Conservation (phyloP, 2,113 vertebrate species). For the Empidonax alnorum region DNA sequence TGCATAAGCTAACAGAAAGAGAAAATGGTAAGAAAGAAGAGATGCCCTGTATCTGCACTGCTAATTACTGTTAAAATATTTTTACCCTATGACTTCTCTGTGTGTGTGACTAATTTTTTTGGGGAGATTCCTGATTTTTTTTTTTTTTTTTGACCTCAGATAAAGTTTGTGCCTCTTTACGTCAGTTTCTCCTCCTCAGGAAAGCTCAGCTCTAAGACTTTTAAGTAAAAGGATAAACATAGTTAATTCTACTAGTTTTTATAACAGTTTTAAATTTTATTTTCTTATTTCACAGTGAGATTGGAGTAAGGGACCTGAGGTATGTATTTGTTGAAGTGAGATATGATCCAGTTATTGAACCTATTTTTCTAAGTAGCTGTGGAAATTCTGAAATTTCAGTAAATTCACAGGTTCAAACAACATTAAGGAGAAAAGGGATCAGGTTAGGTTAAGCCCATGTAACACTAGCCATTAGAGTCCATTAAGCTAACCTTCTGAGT, state of each 20-base stretch:
- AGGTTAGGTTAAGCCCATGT: background rate
- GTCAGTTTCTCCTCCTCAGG: background rate
- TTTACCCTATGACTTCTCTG: background rate
- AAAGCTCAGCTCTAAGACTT: background rate
- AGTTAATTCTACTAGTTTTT: background rate
- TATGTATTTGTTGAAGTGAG: background rate
- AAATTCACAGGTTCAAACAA: background rate
- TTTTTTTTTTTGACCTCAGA: background rate
- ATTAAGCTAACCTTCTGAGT: background rate
- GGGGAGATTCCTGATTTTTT: background rate
- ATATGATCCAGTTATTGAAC: background rate
- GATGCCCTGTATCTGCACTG: background rate
- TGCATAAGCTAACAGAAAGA: background rate
- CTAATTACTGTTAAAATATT: background rate
- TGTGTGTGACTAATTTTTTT: background rate
- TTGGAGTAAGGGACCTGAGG: background rate
- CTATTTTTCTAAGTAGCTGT: background rate
- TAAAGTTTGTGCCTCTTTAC: rapidly evolving
- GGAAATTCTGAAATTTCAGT: background rate
- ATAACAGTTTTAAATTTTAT: background rate
- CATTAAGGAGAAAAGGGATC: background rate
- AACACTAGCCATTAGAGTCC: background rate
- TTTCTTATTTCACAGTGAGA: background rate
- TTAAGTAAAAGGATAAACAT: background rate
- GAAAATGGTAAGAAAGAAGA: background rate